Evolutionary conservation across 64 coral and sea anemone genomes (phyloP).

Genomic region (Pocillopora damicornis): DNA sequence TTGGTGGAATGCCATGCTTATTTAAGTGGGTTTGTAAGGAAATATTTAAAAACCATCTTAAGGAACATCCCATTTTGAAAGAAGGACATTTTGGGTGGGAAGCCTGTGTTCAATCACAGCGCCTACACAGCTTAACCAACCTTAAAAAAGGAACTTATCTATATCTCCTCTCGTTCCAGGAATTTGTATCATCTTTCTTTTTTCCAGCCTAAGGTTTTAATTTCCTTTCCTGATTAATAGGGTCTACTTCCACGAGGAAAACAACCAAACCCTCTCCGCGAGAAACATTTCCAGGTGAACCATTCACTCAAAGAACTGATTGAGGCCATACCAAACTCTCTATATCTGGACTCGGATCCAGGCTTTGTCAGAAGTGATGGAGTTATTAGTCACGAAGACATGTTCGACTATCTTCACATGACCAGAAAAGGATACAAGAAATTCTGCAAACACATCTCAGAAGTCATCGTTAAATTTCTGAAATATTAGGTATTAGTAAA

Average conservation of each 20-base stretch:
- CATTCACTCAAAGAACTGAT: conserved; percentile 62
- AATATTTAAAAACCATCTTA: too few relatives aligned
- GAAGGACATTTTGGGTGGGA: too few relatives aligned
- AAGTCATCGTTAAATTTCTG: conserved; percentile 73
- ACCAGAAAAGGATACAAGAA: conserved; percentile 78
- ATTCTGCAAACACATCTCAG: conserved; percentile 64
- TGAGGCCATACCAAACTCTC: conserved; percentile 68
- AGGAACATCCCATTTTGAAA: too few relatives aligned
- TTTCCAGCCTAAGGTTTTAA: too few relatives aligned
- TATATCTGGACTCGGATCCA: conserved; percentile 83
- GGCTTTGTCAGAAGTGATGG: conserved; percentile 93
- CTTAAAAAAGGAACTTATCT: too few relatives aligned
- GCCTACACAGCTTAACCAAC: too few relatives aligned
- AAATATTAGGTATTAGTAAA: conserved; percentile 42
- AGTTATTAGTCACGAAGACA: conserved; percentile 72
- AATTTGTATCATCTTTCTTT: too few relatives aligned
- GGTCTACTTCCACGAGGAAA: conserved; percentile 86
- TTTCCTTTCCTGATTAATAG: conserved; percentile 25
- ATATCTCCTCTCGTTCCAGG: too few relatives aligned
- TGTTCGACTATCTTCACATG: conserved; percentile 90
- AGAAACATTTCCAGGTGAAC: conserved; percentile 91
- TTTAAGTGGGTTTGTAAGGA: too few relatives aligned
- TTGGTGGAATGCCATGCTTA: too few relatives aligned
- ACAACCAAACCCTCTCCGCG: conserved; percentile 72
- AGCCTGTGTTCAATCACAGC: too few relatives aligned